Conservation (phyloP, 2,888 invertebrate genomes). For the Patella ulyssiponensis region DNA sequence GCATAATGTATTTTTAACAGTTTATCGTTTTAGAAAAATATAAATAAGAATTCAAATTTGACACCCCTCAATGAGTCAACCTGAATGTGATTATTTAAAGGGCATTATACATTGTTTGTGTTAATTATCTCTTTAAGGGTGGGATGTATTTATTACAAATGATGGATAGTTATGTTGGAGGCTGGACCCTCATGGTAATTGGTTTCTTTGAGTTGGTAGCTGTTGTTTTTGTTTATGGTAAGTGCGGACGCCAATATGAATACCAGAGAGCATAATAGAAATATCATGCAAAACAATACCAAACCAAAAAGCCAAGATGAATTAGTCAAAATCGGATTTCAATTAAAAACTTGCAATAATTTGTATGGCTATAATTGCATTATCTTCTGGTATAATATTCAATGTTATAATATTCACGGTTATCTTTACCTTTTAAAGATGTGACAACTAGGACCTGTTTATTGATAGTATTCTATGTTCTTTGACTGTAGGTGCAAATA, state of each 20-base stretch:
- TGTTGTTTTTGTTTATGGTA: constrained; percentile 79
- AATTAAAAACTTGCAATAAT: too few relatives aligned
- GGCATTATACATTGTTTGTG: not conserved
- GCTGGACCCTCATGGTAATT: constrained; percentile 77
- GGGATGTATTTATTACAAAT: constrained; percentile 69
- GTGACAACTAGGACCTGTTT: not conserved
- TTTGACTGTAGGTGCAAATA: constrained; percentile 44
- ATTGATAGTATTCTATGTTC: not conserved
- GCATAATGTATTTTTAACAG: too few relatives aligned
- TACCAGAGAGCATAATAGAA: too few relatives aligned
- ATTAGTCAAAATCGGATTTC: too few relatives aligned
- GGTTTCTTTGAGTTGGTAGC: constrained; percentile 81
- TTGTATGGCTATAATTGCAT: too few relatives aligned
- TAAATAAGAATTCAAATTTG: not conserved
- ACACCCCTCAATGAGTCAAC: too few relatives aligned
- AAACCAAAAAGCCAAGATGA: too few relatives aligned
- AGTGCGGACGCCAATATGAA: constrained; percentile 14
- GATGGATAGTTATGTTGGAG: constrained; percentile 70
- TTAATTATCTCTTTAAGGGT: constrained; percentile 52
- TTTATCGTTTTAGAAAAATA: not conserved
- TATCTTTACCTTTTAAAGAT: too few relatives aligned
- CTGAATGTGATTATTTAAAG: too few relatives aligned
- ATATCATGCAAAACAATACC: too few relatives aligned
- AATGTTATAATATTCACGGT: too few relatives aligned
- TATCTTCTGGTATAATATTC: too few relatives aligned